A percentile compares a stretch with the other conserved stretches of the same genome.
Evolutionary conservation across 1,140 invertebrate species (phyloP).

Genomic region (Euglossa dilemma): DNA sequence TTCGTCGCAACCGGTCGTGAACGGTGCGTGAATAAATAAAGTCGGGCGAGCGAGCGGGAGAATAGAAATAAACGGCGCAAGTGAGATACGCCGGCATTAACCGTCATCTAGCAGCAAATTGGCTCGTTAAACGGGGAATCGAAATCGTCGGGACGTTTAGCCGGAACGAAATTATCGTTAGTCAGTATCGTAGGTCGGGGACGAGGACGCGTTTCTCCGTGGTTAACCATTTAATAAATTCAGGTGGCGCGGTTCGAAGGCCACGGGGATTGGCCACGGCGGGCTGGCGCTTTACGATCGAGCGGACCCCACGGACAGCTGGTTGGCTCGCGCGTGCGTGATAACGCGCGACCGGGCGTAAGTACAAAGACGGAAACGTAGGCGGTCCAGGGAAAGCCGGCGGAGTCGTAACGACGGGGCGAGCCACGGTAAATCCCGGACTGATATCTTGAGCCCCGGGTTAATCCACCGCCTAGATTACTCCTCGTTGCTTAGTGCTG

Average conservation of each 20-base stretch:
- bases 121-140: background rate
- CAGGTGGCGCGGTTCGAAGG: too few relatives aligned
- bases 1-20: too few relatives aligned
- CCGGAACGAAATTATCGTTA: conserved; percentile 23
- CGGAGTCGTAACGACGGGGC: conserved; percentile 49
- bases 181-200: background rate
- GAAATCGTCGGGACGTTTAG: background rate
- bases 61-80: background rate
- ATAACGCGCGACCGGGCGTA: background rate
- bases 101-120: background rate
- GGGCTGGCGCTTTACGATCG: conserved; percentile 10
- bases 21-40: background rate
- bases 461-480: conserved; percentile 77
- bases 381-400: conserved; percentile 19
- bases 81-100: background rate
- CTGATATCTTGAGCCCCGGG: conserved; percentile 75
- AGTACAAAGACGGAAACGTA: conserved; percentile 18
- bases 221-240: conserved; percentile 38
- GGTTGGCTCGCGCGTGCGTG: background rate
- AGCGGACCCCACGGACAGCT: background rate
- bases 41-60: background rate
- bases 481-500: conserved; percentile 70
- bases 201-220: background rate
- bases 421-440: conserved; percentile 67
- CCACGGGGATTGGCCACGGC: background rate